Evolutionary conservation across 2,797 vertebrate species (phyloP), one percentile per base, ranked within the genome.

Genomic region (Danio tinwini): DNA sequence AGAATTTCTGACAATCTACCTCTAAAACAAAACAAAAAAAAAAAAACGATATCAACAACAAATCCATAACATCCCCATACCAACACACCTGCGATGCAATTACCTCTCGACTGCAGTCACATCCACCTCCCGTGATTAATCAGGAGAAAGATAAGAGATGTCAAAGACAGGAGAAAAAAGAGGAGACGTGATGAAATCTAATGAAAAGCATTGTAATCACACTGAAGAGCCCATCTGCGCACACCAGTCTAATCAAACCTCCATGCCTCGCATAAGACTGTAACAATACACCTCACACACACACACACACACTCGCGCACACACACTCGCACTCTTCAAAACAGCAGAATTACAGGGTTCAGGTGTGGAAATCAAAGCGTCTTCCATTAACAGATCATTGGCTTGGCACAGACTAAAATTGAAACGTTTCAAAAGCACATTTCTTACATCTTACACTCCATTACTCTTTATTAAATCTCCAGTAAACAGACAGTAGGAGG

Each of bases 131-230:
- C 62, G 47, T 73, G 76, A 80, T 83, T 83, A 82, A 82, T 80
- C 68, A 65, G 52, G 62, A 69, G 42, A 47, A 56, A 65, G 39
- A 68, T 9, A 42, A 19, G 40, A 39, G 21, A 56, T 29, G 61
- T 69, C 68, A 63, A 78, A 78, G 37, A 40, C 61, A 62, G 61
- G 37, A 59, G 39, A 70, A 62, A 62, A 74, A 47, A 29, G 76
- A 53, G 59, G 21, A 49, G 63, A 70, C 50, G 52, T 85, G 84
- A 85, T 83, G 84, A 85, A 83, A 85, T 83, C 76, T 77, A 83
- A 85, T 80, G 82, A 83, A 85, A 82, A 75, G 80, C 59, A 67
- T 75, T 83, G 84, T 75, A 85, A 85, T 85, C 82, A 85, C 55
- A 59, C 72, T 82, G 76, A 82, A 85, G 82, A 68, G 80, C 76